These are phyloP conservation scores for Drosophila picticornis DNA, from an alignment of 2,888 invertebrate species.

Conservation along the genomic window DNA sequence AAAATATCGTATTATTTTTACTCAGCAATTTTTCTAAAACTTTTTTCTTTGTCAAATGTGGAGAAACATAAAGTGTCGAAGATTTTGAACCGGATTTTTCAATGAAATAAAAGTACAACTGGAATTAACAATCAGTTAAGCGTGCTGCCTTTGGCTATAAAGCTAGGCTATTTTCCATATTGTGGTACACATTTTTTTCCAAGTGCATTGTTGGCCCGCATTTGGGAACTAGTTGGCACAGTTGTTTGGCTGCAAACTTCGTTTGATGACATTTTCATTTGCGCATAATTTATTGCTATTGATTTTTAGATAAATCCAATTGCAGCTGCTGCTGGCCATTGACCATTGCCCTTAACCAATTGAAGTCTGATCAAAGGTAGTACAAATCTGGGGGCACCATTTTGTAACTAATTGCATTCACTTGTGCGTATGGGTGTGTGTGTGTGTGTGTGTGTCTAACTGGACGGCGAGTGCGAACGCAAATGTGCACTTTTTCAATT, in stretches of 20 bases:
- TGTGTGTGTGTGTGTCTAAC: constrained; percentile 7
- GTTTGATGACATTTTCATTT: constrained; percentile 47
- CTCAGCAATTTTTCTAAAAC: background rate
- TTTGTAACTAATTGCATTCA: constrained; percentile 57
- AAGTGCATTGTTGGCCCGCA: constrained; percentile 1
- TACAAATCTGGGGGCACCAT: constrained; percentile 44
- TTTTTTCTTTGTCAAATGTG: background rate
- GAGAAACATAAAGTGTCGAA: background rate
- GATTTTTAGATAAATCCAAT: constrained; percentile 49
- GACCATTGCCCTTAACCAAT: constrained; percentile 2
- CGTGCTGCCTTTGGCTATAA: too few relatives aligned
- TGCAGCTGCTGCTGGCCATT: constrained; percentile 15
- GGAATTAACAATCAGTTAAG: background rate
- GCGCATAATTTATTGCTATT: constrained; percentile 64
- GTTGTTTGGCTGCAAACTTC: constrained; percentile 12
- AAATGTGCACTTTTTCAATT: constrained; percentile 36
- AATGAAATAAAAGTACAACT: background rate
- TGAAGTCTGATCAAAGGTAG: constrained; percentile 48
- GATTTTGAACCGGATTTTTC: background rate
- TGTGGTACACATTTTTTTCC: background rate
- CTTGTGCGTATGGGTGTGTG: constrained; percentile 16
- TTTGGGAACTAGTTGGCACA: constrained; percentile 7
- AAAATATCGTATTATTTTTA: background rate
- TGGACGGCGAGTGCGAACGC: constrained; percentile 3
- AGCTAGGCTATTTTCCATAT: background rate